A percentile compares a stretch with the other conserved stretches of the same genome.
phyloP scores from a whole-genome alignment of 2,113 vertebrate genomes.

The Coreoperca whiteheadi region DNA sequence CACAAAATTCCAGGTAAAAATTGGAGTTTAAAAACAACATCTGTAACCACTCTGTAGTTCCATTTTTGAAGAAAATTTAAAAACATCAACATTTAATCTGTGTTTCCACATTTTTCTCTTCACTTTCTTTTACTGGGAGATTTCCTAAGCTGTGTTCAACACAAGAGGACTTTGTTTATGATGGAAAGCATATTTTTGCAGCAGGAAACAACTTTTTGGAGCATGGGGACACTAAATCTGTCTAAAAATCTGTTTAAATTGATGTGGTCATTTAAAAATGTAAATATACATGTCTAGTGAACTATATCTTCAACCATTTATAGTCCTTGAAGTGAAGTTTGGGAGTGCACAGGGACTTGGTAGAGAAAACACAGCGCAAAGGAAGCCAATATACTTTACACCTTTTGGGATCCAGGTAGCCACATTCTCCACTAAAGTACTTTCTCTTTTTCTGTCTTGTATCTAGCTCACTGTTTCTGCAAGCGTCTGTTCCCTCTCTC shows the following conservation, averaged over 20 bases:
- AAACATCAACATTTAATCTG: neutral
- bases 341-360: neutral
- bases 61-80: neutral
- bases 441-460: neutral
- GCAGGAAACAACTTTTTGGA: neutral
- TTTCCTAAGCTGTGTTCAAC: neutral
- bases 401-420: conserved; percentile 4
- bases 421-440: conserved; percentile 2
- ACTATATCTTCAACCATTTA: neutral
- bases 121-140: neutral
- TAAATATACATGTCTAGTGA: neutral
- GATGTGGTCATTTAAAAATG: neutral
- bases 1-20: neutral
- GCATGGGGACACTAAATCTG: neutral
- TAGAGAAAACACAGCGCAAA: neutral
- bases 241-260: neutral
- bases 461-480: conserved; percentile 11
- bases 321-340: conserved; percentile 6
- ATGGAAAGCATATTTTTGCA: neutral
- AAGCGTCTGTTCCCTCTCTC: neutral
- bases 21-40: too few relatives aligned
- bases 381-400: conserved; percentile 3
- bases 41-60: neutral
- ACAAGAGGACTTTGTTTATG: neutral
- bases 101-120: too few relatives aligned